Evolutionary conservation across 2,113 vertebrate genomes (phyloP).

Genomic region (Rutilus rutilus): DNA sequence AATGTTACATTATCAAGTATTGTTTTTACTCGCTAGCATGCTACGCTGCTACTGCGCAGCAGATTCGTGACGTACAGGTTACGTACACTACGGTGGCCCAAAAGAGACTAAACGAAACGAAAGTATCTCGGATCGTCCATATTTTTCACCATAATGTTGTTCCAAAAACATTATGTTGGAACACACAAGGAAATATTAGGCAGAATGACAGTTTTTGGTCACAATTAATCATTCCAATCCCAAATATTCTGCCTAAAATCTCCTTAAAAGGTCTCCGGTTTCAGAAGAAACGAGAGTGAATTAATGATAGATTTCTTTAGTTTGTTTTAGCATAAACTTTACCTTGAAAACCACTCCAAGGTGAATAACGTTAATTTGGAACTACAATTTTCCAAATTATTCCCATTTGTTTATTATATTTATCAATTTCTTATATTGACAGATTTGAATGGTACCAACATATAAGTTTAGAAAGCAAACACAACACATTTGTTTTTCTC

Average conservation of each 20-base stretch:
- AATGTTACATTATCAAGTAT: neutral
- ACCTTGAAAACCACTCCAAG: too few relatives aligned
- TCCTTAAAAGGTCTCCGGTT: neutral
- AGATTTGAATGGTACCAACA: neutral
- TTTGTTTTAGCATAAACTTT: too few relatives aligned
- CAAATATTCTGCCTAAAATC: neutral
- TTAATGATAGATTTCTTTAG: too few relatives aligned
- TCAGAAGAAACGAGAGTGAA: neutral
- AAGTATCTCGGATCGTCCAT: neutral
- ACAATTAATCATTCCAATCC: neutral
- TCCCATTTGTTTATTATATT: too few relatives aligned
- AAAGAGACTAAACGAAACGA: neutral
- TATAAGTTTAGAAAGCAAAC: conserved; percentile 64
- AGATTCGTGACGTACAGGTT: neutral
- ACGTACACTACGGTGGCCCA: neutral
- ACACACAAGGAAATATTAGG: neutral
- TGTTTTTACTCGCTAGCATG: conserved; percentile 25
- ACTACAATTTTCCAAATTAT: too few relatives aligned
- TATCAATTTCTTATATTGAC: neutral
- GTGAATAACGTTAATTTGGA: too few relatives aligned
- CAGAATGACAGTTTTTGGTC: neutral
- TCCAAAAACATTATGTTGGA: neutral
- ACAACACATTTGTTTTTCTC: conserved; percentile 75
- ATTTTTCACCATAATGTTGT: neutral
- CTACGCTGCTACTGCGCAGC: neutral